Conservation (phyloP, 2,888 invertebrate species). For the Dyspetes luteomarginatus region DNA sequence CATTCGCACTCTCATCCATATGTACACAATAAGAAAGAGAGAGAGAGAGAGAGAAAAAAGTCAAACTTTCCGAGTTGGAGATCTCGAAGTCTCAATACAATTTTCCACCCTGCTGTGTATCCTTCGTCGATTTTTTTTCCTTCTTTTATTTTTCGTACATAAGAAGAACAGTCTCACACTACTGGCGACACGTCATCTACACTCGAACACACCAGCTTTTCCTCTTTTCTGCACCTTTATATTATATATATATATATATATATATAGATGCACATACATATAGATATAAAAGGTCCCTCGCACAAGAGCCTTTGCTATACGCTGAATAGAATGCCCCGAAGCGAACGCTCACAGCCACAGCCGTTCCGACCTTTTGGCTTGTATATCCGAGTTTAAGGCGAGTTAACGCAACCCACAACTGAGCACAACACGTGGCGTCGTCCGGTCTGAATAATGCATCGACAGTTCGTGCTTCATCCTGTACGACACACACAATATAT, state of each 20-base stretch:
- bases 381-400: slow-evolving; percentile 77
- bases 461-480: slow-evolving; percentile 72
- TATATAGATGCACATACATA: background rate
- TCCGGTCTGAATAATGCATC: slow-evolving; percentile 82
- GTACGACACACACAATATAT: slow-evolving; percentile 46
- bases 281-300: background rate
- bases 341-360: slow-evolving; percentile 30
- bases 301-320: slow-evolving; percentile 51
- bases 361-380: slow-evolving; percentile 60
- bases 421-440: slow-evolving; percentile 73
- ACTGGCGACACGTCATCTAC: slow-evolving; percentile 22
- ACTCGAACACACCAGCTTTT: slow-evolving; percentile 49
- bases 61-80: background rate
- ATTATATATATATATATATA: background rate
- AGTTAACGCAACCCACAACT: slow-evolving; percentile 77
- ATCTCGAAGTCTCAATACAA: slow-evolving; percentile 41
- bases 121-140: background rate
- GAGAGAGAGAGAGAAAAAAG: background rate
- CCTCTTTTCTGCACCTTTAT: slow-evolving; percentile 8
- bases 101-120: slow-evolving; percentile 18
- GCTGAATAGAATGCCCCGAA: slow-evolving; percentile 41
- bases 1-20: slow-evolving; percentile 23
- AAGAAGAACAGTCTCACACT: slow-evolving; percentile 14
- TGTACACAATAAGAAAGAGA: slow-evolving; percentile 26
- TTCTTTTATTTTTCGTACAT: background rate